phyloP scores from a whole-genome alignment of 2,797 vertebrate genomes.

The Chromis chromis region DNA sequence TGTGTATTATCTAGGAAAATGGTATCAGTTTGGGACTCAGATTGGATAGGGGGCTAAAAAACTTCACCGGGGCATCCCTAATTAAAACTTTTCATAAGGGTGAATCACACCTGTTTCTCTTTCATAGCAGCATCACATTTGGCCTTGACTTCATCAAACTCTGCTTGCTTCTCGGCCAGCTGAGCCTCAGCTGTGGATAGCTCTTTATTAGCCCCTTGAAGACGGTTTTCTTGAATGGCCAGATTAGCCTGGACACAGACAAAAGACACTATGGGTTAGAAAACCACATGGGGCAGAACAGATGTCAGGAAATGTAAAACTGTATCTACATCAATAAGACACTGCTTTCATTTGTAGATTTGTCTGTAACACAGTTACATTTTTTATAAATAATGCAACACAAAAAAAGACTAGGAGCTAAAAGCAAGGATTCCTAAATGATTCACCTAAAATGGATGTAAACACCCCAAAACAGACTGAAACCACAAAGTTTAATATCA shows the following conservation, averaged over 20 bases:
- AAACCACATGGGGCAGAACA: not conserved
- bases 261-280: constrained; percentile 16
- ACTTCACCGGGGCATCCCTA: too few relatives aligned
- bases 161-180: constrained; percentile 88
- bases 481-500: not conserved
- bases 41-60: too few relatives aligned
- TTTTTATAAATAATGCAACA: not conserved
- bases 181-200: constrained; percentile 87
- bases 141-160: constrained; percentile 89
- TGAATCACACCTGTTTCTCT: constrained; percentile 89
- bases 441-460: not conserved
- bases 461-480: not conserved
- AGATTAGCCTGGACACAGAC: constrained; percentile 62
- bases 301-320: not conserved
- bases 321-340: not conserved
- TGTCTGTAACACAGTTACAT: not conserved
- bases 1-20: too few relatives aligned
- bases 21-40: too few relatives aligned
- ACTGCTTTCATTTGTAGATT: too few relatives aligned
- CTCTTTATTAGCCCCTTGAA: constrained; percentile 86
- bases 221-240: constrained; percentile 40
- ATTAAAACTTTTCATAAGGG: not conserved
- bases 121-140: constrained; percentile 89
- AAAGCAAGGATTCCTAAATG: not conserved
- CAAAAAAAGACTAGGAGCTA: not conserved